Base-by-base conservation (phyloP, 1,140 invertebrate genomes). In the Anadara kagoshimensis region DNA sequence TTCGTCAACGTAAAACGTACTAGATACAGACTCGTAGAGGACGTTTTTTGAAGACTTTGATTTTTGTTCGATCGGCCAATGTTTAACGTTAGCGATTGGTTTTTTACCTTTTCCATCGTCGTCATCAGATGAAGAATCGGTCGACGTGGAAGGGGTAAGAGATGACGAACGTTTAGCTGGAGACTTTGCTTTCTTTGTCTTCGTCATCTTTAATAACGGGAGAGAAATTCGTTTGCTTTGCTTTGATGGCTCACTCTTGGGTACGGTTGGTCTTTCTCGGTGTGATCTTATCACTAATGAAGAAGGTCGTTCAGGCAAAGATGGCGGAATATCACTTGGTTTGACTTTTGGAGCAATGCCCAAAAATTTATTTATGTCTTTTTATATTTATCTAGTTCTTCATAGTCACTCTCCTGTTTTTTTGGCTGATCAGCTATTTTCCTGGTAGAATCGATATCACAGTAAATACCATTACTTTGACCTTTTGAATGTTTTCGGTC, bases 341-440 rank as follows among this genome's bases (percentile, higher is more conserved):
- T 56, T 65, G 14, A 67, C 56, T 26, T 57, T 56, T 53, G 56
- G 54, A 24, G 59, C 63, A 57, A 67, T 66, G 16, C 70, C 70
- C 12, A 73, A 56, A 29, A 66, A 64, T 26, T 73, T 66, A 26
- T 64, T 73, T 16, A 73, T 24, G 41, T 73, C 49, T 61, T 73
- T 26, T 64, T 66, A 24, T 73, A 73, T 73, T 73, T 73, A 29
- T 73, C 70, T 29, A 73, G 56, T 12, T 73, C 70, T 45, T 73
- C 70, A 20, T 73, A 73, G 8, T 66, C 43, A 67, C 63, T 66
- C 56, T 67, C 64, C 3, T 65, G 51, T 44, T 61, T 64, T 8
- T 49, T n/a, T 12, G 44, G n/a, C 29, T 36, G 2, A 2, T 36
- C 29, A 36, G 29, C 2, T 36, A 7, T 36, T 36, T 36, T 36